Percentiles rank a stretch among this genome's conserved stretches.
These are phyloP conservation scores for Drosophila anomalata DNA, from an alignment of 2,888 invertebrate genomes.

Conservation along the genomic window DNA sequence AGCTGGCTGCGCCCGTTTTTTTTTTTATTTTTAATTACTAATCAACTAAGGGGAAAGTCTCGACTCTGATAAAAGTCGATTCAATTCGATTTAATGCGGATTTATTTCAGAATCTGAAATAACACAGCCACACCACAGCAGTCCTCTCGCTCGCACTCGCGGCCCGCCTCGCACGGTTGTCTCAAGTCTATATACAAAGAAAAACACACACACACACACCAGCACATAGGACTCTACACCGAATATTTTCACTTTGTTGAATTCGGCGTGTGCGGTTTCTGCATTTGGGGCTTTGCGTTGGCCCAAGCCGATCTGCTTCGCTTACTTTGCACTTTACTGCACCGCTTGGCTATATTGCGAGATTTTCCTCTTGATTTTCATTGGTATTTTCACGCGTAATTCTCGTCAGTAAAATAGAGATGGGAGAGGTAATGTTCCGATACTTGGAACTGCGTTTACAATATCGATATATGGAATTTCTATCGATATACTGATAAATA, in stretches of 20 bases:
- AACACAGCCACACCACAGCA: conserved; percentile 59
- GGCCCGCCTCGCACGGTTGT: conserved; percentile 45
- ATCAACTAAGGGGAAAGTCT: conserved; percentile 65
- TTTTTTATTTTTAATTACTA: conserved; percentile 55
- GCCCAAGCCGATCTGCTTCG: conserved; percentile 18
- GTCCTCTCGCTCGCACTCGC: conserved; percentile 55
- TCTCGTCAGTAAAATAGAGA: conserved; percentile 11
- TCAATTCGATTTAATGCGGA: conserved; percentile 46
- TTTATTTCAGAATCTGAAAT: conserved; percentile 72
- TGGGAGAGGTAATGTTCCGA: not conserved
- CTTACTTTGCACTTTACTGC: conserved; percentile 57
- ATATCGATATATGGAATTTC: not conserved
- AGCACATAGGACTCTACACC: conserved; percentile 40
- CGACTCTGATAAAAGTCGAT: conserved; percentile 72
- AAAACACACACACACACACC: conserved; percentile 69
- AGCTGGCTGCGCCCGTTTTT: conserved; percentile 24
- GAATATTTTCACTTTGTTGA: conserved; percentile 70
- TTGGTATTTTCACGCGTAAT: conserved; percentile 59
- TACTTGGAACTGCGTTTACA: not conserved
- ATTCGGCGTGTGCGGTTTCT: conserved; percentile 17
- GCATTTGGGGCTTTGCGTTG: conserved; percentile 16
- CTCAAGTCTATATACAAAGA: conserved; percentile 78
- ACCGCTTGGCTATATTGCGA: conserved; percentile 42
- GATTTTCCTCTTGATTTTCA: conserved; percentile 54
- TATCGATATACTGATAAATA: too few species aligned